These are phyloP conservation scores for Cossypha niveicapilla DNA, from an alignment of 2,797 vertebrate species.

Conservation along the genomic window DNA sequence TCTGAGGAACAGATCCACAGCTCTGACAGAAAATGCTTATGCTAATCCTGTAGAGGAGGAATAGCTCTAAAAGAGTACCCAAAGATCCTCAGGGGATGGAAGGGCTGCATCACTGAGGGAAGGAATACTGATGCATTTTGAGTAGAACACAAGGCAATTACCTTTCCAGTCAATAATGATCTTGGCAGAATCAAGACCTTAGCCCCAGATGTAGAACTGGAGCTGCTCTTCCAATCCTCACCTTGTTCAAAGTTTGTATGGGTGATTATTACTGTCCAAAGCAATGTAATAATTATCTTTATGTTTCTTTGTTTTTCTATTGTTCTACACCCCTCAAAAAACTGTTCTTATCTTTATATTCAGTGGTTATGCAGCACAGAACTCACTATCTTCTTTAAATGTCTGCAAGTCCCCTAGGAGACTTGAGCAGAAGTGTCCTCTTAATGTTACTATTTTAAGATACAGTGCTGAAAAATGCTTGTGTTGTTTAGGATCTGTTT, in stretches of 20 bases:
- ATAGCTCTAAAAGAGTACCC: neutral
- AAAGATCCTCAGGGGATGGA: neutral
- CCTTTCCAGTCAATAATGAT: neutral
- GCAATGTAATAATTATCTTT: neutral
- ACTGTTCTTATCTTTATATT: neutral
- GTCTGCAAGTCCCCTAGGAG: neutral
- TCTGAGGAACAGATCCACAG: neutral
- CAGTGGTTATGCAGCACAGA: neutral
- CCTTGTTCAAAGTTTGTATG: neutral
- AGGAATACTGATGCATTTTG: neutral
- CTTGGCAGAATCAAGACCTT: neutral
- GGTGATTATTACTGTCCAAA: neutral
- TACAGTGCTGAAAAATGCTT: neutral
- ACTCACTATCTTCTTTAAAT: neutral
- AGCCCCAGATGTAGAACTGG: neutral
- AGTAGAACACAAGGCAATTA: neutral
- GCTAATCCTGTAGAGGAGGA: neutral
- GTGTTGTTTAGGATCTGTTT: neutral
- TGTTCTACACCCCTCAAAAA: neutral
- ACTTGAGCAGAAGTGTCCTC: neutral
- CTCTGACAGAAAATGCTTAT: neutral
- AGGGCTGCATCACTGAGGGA: neutral
- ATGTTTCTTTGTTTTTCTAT: neutral
- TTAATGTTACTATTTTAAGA: constrained; percentile 2
- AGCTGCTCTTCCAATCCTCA: neutral